Evolutionary conservation across 2,888 invertebrate genomes (phyloP).

Genomic region (Cosmia pyralina): DNA sequence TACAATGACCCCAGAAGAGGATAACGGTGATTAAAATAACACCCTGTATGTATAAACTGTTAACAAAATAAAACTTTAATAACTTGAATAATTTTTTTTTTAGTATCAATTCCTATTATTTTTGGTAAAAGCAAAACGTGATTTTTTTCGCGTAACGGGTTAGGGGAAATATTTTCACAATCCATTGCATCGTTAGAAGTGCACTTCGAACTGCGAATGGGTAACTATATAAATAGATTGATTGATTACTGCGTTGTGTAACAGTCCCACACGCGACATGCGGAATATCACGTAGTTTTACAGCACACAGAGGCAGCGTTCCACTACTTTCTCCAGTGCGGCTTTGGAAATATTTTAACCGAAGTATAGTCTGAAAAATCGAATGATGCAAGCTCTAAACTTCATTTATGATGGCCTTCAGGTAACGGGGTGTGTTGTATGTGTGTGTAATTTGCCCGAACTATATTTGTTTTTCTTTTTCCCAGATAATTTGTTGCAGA

Average conservation of each 20-base stretch:
- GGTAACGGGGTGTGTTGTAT: background rate
- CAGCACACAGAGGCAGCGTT: background rate
- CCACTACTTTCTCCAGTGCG: slow-evolving; percentile 20
- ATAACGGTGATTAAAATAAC: too few species aligned
- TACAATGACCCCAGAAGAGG: too few species aligned
- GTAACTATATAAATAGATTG: slow-evolving; percentile 12
- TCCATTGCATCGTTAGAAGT: slow-evolving; percentile 3
- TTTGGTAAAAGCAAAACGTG: background rate
- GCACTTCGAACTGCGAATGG: slow-evolving; percentile 23
- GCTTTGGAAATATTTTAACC: slow-evolving; percentile 2
- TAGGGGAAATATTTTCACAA: background rate
- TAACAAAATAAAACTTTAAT: slow-evolving; percentile 62
- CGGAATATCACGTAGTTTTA: slow-evolving; percentile 13
- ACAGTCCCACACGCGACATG: slow-evolving; percentile 6
- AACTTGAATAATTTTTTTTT: slow-evolving; percentile 58
- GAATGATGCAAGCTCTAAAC: background rate
- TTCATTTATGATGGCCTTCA: background rate
- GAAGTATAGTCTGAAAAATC: background rate
- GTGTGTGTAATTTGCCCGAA: background rate
- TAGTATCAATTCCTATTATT: slow-evolving; percentile 34
- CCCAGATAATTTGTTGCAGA: background rate
- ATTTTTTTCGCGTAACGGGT: background rate
- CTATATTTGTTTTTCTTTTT: background rate
- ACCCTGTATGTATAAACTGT: slow-evolving; percentile 53
- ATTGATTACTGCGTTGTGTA: slow-evolving; percentile 32